Base-by-base conservation (phyloP, 2,113 vertebrate species). In the Candoia aspera region DNA sequence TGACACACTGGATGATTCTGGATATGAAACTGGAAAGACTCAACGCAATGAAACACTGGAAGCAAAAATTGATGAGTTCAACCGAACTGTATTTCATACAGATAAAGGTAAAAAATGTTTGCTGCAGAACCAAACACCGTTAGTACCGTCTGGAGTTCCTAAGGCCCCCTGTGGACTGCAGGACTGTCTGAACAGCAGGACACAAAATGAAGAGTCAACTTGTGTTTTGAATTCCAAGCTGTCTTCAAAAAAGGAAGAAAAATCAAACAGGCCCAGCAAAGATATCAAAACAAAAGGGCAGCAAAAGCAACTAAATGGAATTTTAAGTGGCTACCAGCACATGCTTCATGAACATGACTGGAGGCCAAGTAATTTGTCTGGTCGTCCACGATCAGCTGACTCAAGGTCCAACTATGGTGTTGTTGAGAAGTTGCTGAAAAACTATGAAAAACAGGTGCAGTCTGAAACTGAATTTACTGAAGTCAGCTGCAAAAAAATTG, bases 391-490 rank as follows among this genome's bases (percentile, higher is more conserved):
- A 33, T 99, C 98, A 12, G 97, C 98, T 91, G 99, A 99, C 59
- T 98, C 99, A 87, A 98, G 98, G 93, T 99, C 99, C 0, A 99
- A 99, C 96, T 99, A 99, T 13, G 98, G 99, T 12, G 98, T 99
- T 83, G 98, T 99, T 92, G 98, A 99, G 96, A 98, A 98, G 96
- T 98, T 99, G 95, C 95, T 99, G 95, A 99, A 98, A 97, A 98
- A 97, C 94, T 99, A 98, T 79, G 98, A 99, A 95, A 98, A 96
- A 46, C 93, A 97, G 96, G 93, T 94, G 90, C 49, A 91, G 89
- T 96, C 95, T 89, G 95, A 96, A 93, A 95, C 94, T 91, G 93
- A 97, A 86, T 88, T 97, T 91, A 94, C 93, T 12, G 93, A 97
- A 33, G 93, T 92, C 84, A 93, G 94, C 88, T 97, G 97, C 15